Evolutionary conservation across 2,888 invertebrate species (phyloP).

Genomic region (Lithophane ornitopus): DNA sequence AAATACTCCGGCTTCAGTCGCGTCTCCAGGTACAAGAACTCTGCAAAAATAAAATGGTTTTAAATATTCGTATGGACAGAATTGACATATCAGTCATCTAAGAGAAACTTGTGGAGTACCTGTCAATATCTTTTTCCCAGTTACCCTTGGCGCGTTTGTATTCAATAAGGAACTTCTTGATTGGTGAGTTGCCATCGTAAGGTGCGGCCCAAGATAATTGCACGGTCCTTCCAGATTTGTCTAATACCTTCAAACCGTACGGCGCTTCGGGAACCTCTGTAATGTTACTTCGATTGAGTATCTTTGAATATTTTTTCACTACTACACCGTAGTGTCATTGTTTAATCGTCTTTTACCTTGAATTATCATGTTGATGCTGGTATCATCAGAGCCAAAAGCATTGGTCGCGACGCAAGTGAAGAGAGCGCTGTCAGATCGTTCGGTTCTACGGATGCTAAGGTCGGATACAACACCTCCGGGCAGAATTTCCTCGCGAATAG

Average conservation of each 20-base stretch:
- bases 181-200: conserved; percentile 97
- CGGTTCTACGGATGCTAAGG: conserved; percentile 96
- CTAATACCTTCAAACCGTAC: conserved; percentile 96
- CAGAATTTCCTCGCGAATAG: conserved; percentile 96
- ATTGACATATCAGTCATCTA: background rate
- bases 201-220: conserved; percentile 98
- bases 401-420: conserved; percentile 98
- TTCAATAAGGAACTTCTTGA: conserved; percentile 97
- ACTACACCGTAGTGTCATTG: background rate
- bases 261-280: conserved; percentile 97
- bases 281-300: conserved; percentile 50
- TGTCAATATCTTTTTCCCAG: conserved; percentile 95
- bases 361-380: conserved; percentile 98
- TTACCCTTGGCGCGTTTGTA: conserved; percentile 95
- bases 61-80: background rate
- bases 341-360: conserved; percentile 92
- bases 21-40: conserved; percentile 97
- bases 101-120: conserved; percentile 68
- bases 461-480: conserved; percentile 97
- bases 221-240: conserved; percentile 97
- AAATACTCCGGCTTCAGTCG: conserved; percentile 97
- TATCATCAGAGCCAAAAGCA: conserved; percentile 98
- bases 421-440: conserved; percentile 96
- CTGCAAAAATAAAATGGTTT: conserved; percentile 74
- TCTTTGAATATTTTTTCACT: background rate